Base-by-base conservation (phyloP, 2,113 vertebrate species). In the Plectropomus leopardus region DNA sequence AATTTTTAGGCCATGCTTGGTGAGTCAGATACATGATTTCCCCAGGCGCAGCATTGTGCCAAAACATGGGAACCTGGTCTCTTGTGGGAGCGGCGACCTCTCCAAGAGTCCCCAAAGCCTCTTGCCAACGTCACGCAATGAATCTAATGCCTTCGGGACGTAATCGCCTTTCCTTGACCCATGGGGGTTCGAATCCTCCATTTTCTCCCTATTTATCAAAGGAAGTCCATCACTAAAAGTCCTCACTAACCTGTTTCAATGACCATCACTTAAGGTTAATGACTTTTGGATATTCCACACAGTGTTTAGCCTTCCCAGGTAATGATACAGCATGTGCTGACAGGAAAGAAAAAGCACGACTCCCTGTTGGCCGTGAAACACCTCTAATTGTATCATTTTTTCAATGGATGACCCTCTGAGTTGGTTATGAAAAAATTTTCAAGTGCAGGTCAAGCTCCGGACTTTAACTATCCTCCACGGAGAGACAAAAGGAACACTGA, bases 1-100 rank as follows among this genome's bases (percentile, higher is more conserved):
- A 48, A 79, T 78, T 42, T 78, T 44, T 23, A 13, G 63, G 54
- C 81, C 59, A 40, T 32, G 44, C 36, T 74, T 47, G 66, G 24
- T 64, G 72, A 75, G 51, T 76, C 24, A 63, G 36, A 64, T 50
- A 8, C 15, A 32, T 81, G 65, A 81, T 88, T 89, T 84, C 86
- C 82, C 76, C 15, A 1, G 84, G 54, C 9, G 10, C 34, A 82
- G 57, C 51, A 40, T 7, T 8, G 32, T 19, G 19, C 28, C 58
- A 32, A 74, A 68, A 73, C 16, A 4, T 44, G 77, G 67, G 21
- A 68, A 51, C 4, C 23, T 9, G 7, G 13, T 68, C 76, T 54
- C 73, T 17, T 1, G 78, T 40, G 82, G 68, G 26, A 1, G 7
- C 13, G 63, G 10, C 11, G 14, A 42, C 53, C 47, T 42, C 34